Percentiles rank a stretch among this genome's conserved stretches.
These are phyloP conservation scores for Daktulosphaira vitifoliae DNA, from an alignment of 1,140 invertebrate species.

Conservation along the genomic window DNA sequence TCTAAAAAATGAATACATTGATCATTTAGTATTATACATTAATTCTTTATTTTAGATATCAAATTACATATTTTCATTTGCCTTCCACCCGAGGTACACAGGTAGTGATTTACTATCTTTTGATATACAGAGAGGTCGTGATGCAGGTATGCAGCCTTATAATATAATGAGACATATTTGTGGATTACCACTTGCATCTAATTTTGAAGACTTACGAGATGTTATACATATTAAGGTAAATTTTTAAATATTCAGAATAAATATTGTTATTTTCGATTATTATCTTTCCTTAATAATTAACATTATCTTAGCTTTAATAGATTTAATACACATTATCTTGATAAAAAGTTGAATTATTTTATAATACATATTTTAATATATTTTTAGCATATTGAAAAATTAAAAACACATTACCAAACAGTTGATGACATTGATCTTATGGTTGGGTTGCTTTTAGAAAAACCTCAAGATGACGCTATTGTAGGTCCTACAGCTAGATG, in stretches of 20 bases:
- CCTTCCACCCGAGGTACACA: constrained; percentile 47
- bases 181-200: constrained; percentile 57
- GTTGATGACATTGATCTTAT: constrained; percentile 74
- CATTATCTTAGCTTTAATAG: too few species aligned
- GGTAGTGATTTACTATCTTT: constrained; percentile 78
- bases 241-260: too few species aligned
- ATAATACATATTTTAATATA: too few species aligned
- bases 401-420: constrained; percentile 50
- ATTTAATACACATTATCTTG: too few species aligned
- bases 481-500: constrained; percentile 78
- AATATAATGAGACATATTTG: constrained; percentile 67
- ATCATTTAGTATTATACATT: not conserved
- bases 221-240: constrained; percentile 36
- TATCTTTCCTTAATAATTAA: too few species aligned
- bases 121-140: constrained; percentile 78
- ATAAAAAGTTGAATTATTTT: too few species aligned
- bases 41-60: constrained; percentile 24
- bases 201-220: constrained; percentile 43
- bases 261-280: constrained; percentile 20
- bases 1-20: not conserved
- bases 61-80: constrained; percentile 47
- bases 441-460: constrained; percentile 68
- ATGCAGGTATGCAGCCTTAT: constrained; percentile 78
- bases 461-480: constrained; percentile 53
- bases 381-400: constrained; percentile 45